Percentiles rank a stretch among this genome's conserved stretches.
These are phyloP conservation scores for Aspidiotus rigidus DNA, from an alignment of 2,888 invertebrate species.

Conservation along the genomic window DNA sequence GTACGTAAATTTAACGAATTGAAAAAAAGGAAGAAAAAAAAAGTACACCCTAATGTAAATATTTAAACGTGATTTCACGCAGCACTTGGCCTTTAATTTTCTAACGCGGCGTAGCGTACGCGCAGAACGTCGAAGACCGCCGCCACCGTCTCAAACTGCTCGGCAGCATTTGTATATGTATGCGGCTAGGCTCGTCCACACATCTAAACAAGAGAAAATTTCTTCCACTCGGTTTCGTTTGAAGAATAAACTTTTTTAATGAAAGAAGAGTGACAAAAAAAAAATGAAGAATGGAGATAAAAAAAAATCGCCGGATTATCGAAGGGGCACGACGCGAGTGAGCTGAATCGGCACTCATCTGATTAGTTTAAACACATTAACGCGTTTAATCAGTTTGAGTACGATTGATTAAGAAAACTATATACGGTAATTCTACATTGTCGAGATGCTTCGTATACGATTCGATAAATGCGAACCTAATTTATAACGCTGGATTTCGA, in stretches of 20 bases:
- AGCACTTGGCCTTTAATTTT: not conserved
- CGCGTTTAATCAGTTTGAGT: too few species aligned
- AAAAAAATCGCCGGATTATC: conserved; percentile 8
- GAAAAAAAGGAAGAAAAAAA: not conserved
- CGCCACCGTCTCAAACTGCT: too few species aligned
- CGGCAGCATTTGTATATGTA: not conserved
- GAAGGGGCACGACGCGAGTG: conserved; percentile 16
- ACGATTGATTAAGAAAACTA: too few species aligned
- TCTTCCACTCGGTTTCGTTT: conserved; percentile 34
- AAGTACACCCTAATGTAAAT: conserved; percentile 2
- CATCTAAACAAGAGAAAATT: conserved; percentile 25
- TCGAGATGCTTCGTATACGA: too few species aligned
- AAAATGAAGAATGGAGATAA: not conserved
- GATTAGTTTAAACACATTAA: too few species aligned
- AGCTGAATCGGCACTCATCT: too few species aligned
- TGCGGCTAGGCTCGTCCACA: not conserved
- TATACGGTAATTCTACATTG: too few species aligned
- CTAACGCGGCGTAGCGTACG: not conserved
- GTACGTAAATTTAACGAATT: not conserved
- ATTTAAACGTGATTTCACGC: conserved; percentile 2
- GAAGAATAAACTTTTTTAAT: conserved; percentile 35
- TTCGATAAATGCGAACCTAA: too few species aligned
- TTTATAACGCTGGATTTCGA: too few species aligned
- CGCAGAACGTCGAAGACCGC: too few species aligned
- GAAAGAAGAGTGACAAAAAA: conserved; percentile 5